Conservation (phyloP, 1,140 invertebrate species). For the Cryptotermes secundus region DNA sequence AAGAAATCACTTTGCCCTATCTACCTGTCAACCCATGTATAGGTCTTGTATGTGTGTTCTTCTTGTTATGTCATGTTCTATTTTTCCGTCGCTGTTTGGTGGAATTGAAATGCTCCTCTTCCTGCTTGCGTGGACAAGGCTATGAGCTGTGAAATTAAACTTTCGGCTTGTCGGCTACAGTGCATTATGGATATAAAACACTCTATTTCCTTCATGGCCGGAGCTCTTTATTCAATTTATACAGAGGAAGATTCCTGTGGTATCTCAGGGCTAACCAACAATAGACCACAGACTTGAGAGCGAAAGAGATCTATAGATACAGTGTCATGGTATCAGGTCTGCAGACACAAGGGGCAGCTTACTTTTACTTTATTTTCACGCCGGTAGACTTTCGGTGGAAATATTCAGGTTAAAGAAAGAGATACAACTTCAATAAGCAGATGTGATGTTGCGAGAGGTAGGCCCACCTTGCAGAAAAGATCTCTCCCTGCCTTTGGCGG, state of each 20-base stretch:
- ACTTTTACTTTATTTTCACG: no score
- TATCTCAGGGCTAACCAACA: neutral
- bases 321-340: neutral
- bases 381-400: no score
- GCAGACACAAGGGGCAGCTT: no score
- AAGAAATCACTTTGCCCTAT: conserved; percentile 15
- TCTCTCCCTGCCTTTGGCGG: no score
- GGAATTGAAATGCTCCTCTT: neutral
- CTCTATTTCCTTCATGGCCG: neutral
- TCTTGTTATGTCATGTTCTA: neutral
- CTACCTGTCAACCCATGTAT: conserved; percentile 5
- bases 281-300: neutral
- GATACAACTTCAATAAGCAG: no score
- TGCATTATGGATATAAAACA: conserved; percentile 20
- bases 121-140: neutral
- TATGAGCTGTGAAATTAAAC: conserved; percentile 11
- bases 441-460: no score
- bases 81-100: no score
- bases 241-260: neutral
- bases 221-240: conserved; percentile 13
- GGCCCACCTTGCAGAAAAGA: no score
- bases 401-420: no score
- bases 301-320: neutral
- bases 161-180: conserved; percentile 8
- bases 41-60: neutral